Base-by-base conservation (phyloP, 2,113 vertebrate species). In the Struthidea cinerea region DNA sequence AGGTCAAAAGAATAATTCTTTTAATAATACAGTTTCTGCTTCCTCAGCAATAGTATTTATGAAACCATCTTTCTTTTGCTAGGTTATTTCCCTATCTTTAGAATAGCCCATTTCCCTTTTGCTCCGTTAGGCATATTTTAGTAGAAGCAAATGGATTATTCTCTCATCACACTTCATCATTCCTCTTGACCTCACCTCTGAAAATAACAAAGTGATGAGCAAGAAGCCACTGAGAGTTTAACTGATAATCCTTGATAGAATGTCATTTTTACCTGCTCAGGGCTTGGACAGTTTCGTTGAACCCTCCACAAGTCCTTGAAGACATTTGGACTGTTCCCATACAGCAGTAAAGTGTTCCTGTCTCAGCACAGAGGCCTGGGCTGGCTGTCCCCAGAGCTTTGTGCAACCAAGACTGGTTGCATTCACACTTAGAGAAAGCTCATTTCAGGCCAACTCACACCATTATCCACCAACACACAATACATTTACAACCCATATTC, bases 1-100 rank as follows among this genome's bases (percentile, higher is more conserved):
- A 96, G 94, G 97, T 97, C 96, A 96, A 95, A 97, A 94, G 87
- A 97, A 96, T 95, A 97, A 97, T 97, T 96, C 85, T 95, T 96
- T 90, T 93, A 97, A 96, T 97, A 97, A 95, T 88, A 86, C 39
- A 41, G 46, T 78, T 97, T 94, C 94, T 96, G 94, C 95, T 95
- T 85, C 77, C 68, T 97, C 95, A 96, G 94, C 96, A 94, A 44
- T 53, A 88, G 90, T 90, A 96, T 95, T 97, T 95, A 96, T 97
- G 93, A 97, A 96, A 84, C 92, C 93, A 96, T 96, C 83, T 94
- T 94, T 97, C 95, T 93, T 97, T 93, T 90, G 47, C 76, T 75
- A 75, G 56, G 79, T 59, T 95, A 96, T 96, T 97, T 97, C 93
- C 95, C 94, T 95, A 56, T 90, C 92, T 95, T 91, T 92, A 92